Evolutionary conservation across 2,113 vertebrate genomes (phyloP).

Genomic region (Connochaetes taurinus): DNA sequence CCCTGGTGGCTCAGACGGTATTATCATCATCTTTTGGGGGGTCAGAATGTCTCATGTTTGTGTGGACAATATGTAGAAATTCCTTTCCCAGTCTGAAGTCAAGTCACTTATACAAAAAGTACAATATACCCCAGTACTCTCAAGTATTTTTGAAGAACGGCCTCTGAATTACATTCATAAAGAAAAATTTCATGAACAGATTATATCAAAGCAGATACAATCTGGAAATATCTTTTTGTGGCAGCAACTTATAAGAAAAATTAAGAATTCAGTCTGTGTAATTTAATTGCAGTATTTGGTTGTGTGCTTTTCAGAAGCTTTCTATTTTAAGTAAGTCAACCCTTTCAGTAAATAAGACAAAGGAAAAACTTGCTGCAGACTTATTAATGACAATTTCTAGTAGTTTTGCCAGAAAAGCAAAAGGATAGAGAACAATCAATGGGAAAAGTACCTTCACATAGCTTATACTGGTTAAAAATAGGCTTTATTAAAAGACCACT

Average conservation of each 20-base stretch:
- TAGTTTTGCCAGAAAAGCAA: not conserved
- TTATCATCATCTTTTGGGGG: not conserved
- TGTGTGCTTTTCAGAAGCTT: not conserved
- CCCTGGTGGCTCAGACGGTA: too few relatives aligned
- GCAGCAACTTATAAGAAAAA: not conserved
- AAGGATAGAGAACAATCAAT: not conserved
- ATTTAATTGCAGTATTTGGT: not conserved
- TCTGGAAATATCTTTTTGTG: not conserved
- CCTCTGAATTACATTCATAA: not conserved
- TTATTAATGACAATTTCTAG: not conserved
- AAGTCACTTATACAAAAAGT: not conserved
- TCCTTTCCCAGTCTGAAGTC: not conserved
- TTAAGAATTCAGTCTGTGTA: not conserved
- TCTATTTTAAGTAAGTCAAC: conserved; percentile 30
- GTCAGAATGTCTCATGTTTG: not conserved
- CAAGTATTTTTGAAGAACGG: not conserved
- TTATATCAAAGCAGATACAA: not conserved
- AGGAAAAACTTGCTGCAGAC: not conserved
- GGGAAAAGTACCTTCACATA: not conserved
- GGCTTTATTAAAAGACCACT: not conserved
- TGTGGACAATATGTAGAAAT: not conserved
- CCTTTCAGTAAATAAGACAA: conserved; percentile 11
- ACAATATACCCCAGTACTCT: not conserved
- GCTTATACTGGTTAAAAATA: not conserved
- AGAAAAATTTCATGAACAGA: not conserved